Conservation (phyloP, 2,797 vertebrate genomes). For the Mionectes olivaceus region DNA sequence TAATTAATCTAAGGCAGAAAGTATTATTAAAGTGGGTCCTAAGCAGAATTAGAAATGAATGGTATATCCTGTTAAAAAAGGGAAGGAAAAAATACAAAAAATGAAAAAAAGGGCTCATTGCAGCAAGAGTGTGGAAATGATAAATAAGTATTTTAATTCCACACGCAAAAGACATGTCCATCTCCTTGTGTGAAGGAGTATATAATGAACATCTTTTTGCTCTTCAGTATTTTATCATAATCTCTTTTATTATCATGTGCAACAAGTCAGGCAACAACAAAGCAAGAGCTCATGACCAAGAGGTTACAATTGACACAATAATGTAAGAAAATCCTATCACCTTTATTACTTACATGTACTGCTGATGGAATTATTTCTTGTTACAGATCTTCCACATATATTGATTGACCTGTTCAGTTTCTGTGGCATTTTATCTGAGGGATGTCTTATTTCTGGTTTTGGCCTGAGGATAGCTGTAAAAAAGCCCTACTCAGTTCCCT, state of each 20-base stretch:
- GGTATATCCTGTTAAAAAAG: conserved; percentile 65
- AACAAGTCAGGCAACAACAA: background rate
- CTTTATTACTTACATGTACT: background rate
- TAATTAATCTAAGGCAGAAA: conserved; percentile 90
- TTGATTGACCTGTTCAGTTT: conserved; percentile 3
- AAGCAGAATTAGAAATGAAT: conserved; percentile 73
- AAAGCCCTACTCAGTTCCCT: background rate
- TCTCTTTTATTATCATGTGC: background rate
- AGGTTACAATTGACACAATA: background rate
- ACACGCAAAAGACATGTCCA: background rate
- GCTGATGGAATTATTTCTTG: background rate
- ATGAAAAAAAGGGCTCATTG: background rate
- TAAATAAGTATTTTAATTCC: conserved; percentile 7
- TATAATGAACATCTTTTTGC: background rate
- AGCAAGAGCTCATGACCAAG: background rate
- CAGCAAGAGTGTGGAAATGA: background rate
- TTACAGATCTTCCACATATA: background rate
- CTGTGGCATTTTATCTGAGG: background rate
- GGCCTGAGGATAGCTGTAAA: background rate
- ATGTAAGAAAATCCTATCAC: background rate
- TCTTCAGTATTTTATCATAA: background rate
- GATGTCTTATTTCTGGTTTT: background rate
- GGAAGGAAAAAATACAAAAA: background rate
- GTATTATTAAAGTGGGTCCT: conserved; percentile 75
- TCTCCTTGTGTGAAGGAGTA: background rate